These are phyloP conservation scores for Vanacampus margaritifer DNA, from an alignment of 2,113 vertebrate species.

Conservation along the genomic window DNA sequence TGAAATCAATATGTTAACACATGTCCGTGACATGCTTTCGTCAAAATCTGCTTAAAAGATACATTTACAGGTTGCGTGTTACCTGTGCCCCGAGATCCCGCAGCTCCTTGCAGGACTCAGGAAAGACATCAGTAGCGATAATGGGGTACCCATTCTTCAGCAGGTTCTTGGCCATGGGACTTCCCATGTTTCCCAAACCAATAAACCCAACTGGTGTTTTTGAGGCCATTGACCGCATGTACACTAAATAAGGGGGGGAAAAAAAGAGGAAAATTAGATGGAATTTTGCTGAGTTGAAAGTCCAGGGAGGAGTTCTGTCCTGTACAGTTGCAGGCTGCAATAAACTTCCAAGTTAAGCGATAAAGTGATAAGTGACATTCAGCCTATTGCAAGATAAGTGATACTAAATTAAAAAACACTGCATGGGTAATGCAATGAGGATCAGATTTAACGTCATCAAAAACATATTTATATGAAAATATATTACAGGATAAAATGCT, in stretches of 20 bases:
- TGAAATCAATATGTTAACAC: too few relatives aligned
- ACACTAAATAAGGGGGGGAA: slow-evolving; percentile 66
- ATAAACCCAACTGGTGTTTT: slow-evolving; percentile 96
- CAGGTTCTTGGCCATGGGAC: slow-evolving; percentile 96
- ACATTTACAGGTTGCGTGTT: slow-evolving; percentile 4
- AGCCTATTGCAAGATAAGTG: neutral
- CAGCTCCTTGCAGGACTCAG: slow-evolving; percentile 92
- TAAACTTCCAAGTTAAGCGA: neutral
- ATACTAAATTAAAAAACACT: slow-evolving; percentile 2
- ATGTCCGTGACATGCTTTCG: too few relatives aligned
- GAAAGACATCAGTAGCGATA: slow-evolving; percentile 90
- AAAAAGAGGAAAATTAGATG: neutral
- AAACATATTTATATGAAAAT: neutral
- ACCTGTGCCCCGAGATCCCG: slow-evolving; percentile 92
- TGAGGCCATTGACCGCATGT: slow-evolving; percentile 91
- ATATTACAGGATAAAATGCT: slow-evolving; percentile 8
- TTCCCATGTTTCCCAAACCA: slow-evolving; percentile 98
- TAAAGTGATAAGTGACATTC: neutral
- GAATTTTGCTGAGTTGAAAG: neutral
- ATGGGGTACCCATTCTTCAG: slow-evolving; percentile 93
- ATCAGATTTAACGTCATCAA: neutral
- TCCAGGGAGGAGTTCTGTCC: neutral
- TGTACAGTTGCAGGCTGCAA: neutral
- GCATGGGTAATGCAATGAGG: neutral
- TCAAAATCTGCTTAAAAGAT: neutral